Conservation (phyloP, 2,888 invertebrate genomes). For the Rosalia funebris region DNA sequence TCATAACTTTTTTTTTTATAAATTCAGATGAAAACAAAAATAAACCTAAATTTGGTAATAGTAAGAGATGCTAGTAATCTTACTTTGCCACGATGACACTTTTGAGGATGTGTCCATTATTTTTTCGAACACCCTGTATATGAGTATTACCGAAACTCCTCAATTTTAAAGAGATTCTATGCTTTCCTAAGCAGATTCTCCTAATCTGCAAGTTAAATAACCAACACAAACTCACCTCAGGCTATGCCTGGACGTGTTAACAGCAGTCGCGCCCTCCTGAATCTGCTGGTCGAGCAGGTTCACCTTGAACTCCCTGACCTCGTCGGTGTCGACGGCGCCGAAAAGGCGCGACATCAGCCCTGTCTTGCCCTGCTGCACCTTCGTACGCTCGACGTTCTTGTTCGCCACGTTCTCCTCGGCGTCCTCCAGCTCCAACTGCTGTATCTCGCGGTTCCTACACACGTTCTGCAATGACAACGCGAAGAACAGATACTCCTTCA, state of each 20-base stretch:
- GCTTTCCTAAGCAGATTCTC: no score
- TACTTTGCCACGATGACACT: no score
- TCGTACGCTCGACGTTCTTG: constrained; percentile 68
- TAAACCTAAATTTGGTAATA: no score
- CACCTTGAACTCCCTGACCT: constrained; percentile 77
- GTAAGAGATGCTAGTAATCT: no score
- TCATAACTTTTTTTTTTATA: no score
- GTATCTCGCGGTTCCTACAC: constrained; percentile 72
- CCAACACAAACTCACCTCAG: constrained; percentile 67
- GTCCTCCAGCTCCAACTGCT: constrained; percentile 78
- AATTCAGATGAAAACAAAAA: no score
- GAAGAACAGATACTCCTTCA: constrained; percentile 85
- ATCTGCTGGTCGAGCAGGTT: constrained; percentile 75
- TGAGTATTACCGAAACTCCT: no score
- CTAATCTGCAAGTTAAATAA: no score
- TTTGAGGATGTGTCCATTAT: no score
- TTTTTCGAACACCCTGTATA: no score
- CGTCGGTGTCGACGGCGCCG: constrained; percentile 80
- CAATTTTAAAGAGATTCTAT: no score
- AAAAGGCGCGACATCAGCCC: constrained; percentile 79
- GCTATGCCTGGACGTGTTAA: constrained; percentile 69
- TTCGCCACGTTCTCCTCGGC: constrained; percentile 69
- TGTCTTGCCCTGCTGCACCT: constrained; percentile 74
- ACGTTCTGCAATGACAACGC: constrained; percentile 79
- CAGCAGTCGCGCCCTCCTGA: constrained; percentile 69